Evolutionary conservation across 1,140 invertebrate species (phyloP).

Genomic region (Leguminivora glycinivorella): DNA sequence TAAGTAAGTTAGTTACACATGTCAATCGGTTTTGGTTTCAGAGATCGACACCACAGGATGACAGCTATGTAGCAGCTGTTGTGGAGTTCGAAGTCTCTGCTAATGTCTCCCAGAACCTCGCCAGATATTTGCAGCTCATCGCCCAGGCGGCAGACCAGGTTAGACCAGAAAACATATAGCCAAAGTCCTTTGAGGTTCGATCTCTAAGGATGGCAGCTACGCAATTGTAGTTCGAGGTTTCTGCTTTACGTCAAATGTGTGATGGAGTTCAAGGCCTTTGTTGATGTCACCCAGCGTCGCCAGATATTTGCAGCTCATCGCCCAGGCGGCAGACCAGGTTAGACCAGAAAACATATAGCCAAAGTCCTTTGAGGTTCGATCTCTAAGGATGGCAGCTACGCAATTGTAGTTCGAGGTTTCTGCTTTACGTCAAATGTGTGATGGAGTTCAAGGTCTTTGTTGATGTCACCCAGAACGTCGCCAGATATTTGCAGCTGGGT

Average conservation of each 20-base stretch:
- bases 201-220: neutral
- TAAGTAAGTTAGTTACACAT: no score
- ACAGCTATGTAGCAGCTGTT: slow-evolving; percentile 78
- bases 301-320: slow-evolving; percentile 58
- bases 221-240: no score
- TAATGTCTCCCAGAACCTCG: slow-evolving; percentile 44
- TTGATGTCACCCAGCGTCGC: slow-evolving; percentile 27
- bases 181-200: neutral
- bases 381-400: neutral
- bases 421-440: no score
- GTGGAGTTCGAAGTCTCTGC: slow-evolving; percentile 69
- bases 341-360: neutral
- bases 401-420: no score
- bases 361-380: neutral
- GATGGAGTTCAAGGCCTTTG: neutral
- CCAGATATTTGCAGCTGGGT: slow-evolving; percentile 60
- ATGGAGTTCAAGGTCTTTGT: neutral
- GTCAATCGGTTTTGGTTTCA: slow-evolving; percentile 43
- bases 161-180: neutral
- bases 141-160: slow-evolving; percentile 60
- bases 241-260: no score
- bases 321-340: slow-evolving; percentile 60
- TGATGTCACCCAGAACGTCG: slow-evolving; percentile 23
- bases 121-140: slow-evolving; percentile 59
- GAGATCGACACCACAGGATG: slow-evolving; percentile 61